Conservation (phyloP, 1,140 invertebrate species). For the Neodiprion virginianus region DNA sequence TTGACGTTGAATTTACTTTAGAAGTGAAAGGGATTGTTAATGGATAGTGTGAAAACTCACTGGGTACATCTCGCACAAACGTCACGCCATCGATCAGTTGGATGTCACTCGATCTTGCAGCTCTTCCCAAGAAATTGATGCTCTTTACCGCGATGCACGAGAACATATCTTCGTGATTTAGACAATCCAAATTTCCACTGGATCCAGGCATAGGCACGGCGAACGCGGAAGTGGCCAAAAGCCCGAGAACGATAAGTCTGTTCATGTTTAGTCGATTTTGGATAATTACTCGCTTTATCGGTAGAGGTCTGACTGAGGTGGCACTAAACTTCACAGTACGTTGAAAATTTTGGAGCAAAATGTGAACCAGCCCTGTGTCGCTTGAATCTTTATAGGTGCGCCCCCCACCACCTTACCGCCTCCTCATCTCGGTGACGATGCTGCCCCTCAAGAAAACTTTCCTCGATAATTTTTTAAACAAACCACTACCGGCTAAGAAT, state of each 20-base stretch:
- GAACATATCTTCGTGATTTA: constrained; percentile 57
- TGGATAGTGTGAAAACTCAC: constrained; percentile 39
- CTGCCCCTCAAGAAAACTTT: constrained; percentile 44
- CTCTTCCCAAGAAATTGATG: constrained; percentile 63
- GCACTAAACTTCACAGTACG: constrained; percentile 26
- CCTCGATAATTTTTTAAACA: constrained; percentile 63
- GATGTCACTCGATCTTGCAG: constrained; percentile 65
- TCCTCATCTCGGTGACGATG: constrained; percentile 8
- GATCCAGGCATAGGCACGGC: constrained; percentile 43
- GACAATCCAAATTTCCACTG: constrained; percentile 43
- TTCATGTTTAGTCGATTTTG: constrained; percentile 37
- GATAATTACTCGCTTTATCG: constrained; percentile 25
- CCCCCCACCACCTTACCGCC: constrained; percentile 31
- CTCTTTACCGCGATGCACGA: constrained; percentile 68
- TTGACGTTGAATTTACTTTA: too few species aligned
- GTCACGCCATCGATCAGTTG: constrained; percentile 65
- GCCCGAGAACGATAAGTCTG: constrained; percentile 40
- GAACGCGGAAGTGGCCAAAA: constrained; percentile 34
- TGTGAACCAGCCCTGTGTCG: constrained; percentile 54
- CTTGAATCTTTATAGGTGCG: constrained; percentile 58
- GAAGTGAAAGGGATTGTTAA: too few species aligned
- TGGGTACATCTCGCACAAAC: constrained; percentile 60
- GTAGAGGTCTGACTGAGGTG: constrained; percentile 5
- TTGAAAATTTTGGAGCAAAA: constrained; percentile 57
- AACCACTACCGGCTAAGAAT: constrained; percentile 32